Evolutionary conservation across 37 sponge, comb jelly and placozoan species (phyloP).

Genomic region (Haliclona indistincta): DNA sequence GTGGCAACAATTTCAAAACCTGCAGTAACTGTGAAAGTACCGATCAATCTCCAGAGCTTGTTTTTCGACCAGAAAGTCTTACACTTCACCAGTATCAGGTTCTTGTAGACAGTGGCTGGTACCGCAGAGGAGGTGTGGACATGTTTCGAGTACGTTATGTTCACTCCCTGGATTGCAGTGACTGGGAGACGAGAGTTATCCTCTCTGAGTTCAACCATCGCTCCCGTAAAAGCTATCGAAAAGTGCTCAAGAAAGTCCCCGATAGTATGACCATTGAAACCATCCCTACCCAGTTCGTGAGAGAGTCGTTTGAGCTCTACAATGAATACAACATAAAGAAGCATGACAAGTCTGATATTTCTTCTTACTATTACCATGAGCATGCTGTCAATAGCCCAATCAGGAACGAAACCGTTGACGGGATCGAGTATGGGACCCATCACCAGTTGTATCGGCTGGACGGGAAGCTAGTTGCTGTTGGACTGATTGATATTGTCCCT

Average conservation of each 20-base stretch:
- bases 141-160: slow-evolving; percentile 72
- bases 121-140: slow-evolving; percentile 88
- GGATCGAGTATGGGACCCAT: slow-evolving; percentile 76
- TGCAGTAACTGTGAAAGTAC: slow-evolving; percentile 87
- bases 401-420: slow-evolving; percentile 48
- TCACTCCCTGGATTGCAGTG: slow-evolving; percentile 70
- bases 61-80: slow-evolving; percentile 71
- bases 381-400: slow-evolving; percentile 81
- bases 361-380: slow-evolving; percentile 78
- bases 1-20: slow-evolving; percentile 60
- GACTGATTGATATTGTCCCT: slow-evolving; percentile 86
- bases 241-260: slow-evolving; percentile 68
- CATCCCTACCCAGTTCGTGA: slow-evolving; percentile 58
- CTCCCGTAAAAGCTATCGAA: slow-evolving; percentile 59
- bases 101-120: slow-evolving; percentile 87
- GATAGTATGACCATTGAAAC: slow-evolving; percentile 54
- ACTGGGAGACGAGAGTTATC: slow-evolving; percentile 87
- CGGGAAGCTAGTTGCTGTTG: slow-evolving; percentile 84
- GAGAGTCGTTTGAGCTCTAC: slow-evolving; percentile 83
- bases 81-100: slow-evolving; percentile 76
- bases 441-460: slow-evolving; percentile 86
- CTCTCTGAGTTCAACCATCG: slow-evolving; percentile 63
- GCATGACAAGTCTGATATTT: slow-evolving; percentile 76
- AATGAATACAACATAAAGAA: slow-evolving; percentile 71
- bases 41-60: slow-evolving; percentile 65